Evolutionary conservation across 2,888 invertebrate genomes (phyloP).

Genomic region (Incurvaria masculella): DNA sequence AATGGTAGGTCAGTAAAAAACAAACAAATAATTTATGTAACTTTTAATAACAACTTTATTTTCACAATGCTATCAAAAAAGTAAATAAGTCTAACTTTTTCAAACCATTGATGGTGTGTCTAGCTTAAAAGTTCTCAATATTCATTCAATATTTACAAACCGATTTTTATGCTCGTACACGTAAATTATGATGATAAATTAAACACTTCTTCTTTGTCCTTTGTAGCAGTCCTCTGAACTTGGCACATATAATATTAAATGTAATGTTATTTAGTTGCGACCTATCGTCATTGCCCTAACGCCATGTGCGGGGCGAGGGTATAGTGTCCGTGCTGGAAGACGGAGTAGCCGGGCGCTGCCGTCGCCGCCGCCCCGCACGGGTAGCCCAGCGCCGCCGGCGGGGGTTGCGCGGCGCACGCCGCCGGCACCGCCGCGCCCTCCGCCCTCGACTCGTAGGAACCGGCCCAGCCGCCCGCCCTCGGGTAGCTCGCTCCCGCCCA

Average conservation of each 20-base stretch:
- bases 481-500: conserved; percentile 27
- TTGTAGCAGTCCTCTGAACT: too few species aligned
- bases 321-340: conserved; percentile 48
- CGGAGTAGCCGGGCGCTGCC: conserved; percentile 43
- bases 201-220: too few species aligned
- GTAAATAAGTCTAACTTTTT: not conserved
- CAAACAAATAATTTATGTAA: too few species aligned
- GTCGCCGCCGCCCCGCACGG: conserved; percentile 49
- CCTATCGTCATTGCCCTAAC: conserved; percentile 42
- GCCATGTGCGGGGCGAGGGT: conserved; percentile 46
- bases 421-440: conserved; percentile 18
- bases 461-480: conserved; percentile 1
- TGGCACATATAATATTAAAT: too few species aligned
- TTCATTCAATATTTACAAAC: not conserved
- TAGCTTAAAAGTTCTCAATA: not conserved
- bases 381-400: conserved; percentile 34
- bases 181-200: too few species aligned
- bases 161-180: not conserved
- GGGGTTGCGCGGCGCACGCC: conserved; percentile 38
- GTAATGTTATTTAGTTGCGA: too few species aligned
- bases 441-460: conserved; percentile 6
- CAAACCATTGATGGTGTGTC: conserved; percentile 1
- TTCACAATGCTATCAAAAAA: conserved; percentile 1
- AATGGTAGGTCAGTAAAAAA: too few species aligned
- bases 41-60: not conserved